phyloP scores from a whole-genome alignment of 2,113 vertebrate species.

The Pelodiscus sinensis region DNA sequence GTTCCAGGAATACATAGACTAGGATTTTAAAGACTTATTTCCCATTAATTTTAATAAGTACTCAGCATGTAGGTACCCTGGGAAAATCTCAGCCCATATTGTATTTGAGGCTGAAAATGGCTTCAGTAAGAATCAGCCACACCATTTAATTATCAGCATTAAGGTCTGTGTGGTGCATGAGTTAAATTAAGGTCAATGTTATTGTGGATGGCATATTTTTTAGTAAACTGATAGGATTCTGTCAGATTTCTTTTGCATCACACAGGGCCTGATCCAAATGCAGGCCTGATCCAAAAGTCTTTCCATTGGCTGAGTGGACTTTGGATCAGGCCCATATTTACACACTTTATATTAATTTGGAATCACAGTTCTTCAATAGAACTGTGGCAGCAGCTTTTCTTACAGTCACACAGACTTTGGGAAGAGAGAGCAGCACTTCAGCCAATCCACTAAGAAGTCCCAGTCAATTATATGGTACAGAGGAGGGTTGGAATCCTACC shows the following conservation, averaged over 20 bases:
- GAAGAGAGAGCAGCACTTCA: background rate
- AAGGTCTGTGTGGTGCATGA: background rate
- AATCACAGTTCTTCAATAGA: background rate
- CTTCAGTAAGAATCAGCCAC: background rate
- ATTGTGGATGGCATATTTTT: slow-evolving; percentile 21
- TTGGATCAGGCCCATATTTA: background rate
- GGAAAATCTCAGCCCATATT: background rate
- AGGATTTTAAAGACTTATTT: slow-evolving; percentile 23
- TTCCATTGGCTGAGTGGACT: background rate
- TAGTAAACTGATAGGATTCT: background rate
- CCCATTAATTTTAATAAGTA: background rate
- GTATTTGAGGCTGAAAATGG: slow-evolving; percentile 1
- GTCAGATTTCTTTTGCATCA: background rate
- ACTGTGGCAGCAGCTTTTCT: background rate
- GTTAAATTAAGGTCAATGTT: accelerated
- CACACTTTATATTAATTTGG: background rate
- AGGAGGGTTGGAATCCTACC: background rate
- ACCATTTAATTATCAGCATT: background rate
- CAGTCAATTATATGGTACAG: background rate
- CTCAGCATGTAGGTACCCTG: background rate
- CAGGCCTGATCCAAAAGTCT: background rate
- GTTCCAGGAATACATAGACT: background rate
- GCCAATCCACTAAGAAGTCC: background rate
- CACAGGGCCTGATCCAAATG: background rate
- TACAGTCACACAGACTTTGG: background rate